A percentile compares a stretch with the other conserved stretches of the same genome.
Evolutionary conservation across 1,140 invertebrate genomes (phyloP).

Genomic region (Zaprionus africanus): DNA sequence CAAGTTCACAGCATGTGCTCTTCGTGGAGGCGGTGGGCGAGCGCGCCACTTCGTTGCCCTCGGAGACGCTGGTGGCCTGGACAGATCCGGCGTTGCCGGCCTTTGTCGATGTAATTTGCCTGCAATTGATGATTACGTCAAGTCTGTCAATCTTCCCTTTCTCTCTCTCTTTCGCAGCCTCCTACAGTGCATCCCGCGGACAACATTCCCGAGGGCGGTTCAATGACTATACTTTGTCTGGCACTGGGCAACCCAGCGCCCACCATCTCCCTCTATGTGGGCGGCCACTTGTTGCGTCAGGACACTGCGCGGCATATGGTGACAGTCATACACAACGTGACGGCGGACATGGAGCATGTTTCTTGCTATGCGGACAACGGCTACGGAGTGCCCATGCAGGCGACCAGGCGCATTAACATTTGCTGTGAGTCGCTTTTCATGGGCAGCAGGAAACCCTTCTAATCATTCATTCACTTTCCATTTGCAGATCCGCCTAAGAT

Average conservation of each 20-base stretch:
- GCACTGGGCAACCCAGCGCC: conserved; percentile 93
- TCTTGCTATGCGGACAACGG: conserved; percentile 94
- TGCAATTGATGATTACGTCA: conserved; percentile 4
- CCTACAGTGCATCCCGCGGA: conserved; percentile 93
- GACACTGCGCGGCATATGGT: conserved; percentile 92
- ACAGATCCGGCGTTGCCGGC: conserved; percentile 93
- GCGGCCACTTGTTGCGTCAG: conserved; percentile 89
- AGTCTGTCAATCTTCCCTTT: conserved; percentile 8
- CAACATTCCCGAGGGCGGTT: conserved; percentile 91
- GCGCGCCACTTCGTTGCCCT: conserved; percentile 89
- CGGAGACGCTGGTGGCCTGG: conserved; percentile 92
- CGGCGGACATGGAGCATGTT: conserved; percentile 92
- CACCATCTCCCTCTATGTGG: conserved; percentile 90
- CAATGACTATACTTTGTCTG: conserved; percentile 93
- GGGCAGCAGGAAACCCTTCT: neutral
- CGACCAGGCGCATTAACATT: conserved; percentile 90
- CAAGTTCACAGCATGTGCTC: conserved; percentile 91
- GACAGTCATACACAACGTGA: conserved; percentile 91
- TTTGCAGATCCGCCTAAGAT: conserved; percentile 89
- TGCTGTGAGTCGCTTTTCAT: conserved; percentile 88
- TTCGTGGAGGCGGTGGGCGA: conserved; percentile 89
- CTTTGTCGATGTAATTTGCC: conserved; percentile 89
- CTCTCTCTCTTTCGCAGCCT: conserved; percentile 85
- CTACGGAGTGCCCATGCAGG: conserved; percentile 92
- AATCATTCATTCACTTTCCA: neutral